Percentiles rank a stretch among this genome's conserved stretches.
phyloP scores from a whole-genome alignment of 2,888 invertebrate genomes.

The Julus scanicus region DNA sequence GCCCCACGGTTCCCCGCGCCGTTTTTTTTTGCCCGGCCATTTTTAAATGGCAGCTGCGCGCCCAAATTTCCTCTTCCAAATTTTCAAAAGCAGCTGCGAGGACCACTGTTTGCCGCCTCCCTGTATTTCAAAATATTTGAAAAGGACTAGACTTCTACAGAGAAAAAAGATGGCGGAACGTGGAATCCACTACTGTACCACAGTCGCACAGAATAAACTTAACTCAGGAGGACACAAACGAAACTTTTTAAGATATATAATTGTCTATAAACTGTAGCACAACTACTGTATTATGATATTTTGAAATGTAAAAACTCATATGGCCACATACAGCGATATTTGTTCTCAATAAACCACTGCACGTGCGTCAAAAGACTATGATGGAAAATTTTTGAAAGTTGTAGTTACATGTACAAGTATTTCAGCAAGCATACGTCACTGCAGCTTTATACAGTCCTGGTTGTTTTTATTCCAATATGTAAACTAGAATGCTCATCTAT shows the following conservation, averaged over 20 bases:
- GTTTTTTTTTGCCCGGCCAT: conserved; percentile 18
- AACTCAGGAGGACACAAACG: neutral
- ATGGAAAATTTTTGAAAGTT: neutral
- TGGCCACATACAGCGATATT: neutral
- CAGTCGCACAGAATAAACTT: neutral
- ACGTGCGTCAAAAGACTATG: neutral
- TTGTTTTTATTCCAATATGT: too few species aligned
- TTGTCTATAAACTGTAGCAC: too few species aligned
- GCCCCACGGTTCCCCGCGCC: conserved; percentile 44
- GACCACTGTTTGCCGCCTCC: neutral
- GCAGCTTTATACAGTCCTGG: too few species aligned
- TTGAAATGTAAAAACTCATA: neutral
- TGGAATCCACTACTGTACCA: neutral
- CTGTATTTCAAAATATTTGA: neutral
- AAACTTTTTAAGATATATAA: neutral
- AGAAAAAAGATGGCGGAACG: conserved; percentile 7
- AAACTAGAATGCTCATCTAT: too few species aligned
- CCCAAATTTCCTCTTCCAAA: conserved; percentile 38
- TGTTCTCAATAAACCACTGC: neutral
- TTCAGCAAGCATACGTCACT: too few species aligned
- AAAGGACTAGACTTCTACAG: neutral
- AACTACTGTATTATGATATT: too few species aligned
- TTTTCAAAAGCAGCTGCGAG: conserved; percentile 36
- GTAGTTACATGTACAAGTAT: neutral
- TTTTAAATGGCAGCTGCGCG: conserved; percentile 54